These are phyloP conservation scores for Hirtodrosophila cameraria DNA, from an alignment of 2,888 invertebrate genomes.

Conservation along the genomic window DNA sequence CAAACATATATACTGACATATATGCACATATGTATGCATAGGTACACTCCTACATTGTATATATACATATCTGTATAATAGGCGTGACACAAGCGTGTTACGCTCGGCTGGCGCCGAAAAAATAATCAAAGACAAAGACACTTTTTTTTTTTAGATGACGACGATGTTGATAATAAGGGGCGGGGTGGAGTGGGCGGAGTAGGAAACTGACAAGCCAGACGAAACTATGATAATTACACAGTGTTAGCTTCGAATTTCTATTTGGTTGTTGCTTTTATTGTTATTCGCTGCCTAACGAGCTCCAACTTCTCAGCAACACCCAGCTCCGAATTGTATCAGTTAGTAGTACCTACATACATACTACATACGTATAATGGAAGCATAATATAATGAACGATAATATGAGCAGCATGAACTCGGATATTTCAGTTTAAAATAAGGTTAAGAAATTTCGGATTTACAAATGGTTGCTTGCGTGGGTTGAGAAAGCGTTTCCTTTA, in stretches of 20 bases:
- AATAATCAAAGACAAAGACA: constrained; percentile 79
- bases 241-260: constrained; percentile 51
- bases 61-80: constrained; percentile 60
- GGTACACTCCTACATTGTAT: constrained; percentile 9
- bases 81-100: constrained; percentile 80
- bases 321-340: constrained; percentile 53
- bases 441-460: constrained; percentile 15
- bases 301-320: constrained; percentile 46
- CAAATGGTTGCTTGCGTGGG: constrained; percentile 41
- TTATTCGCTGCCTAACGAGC: constrained; percentile 57
- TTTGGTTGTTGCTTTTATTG: constrained; percentile 34
- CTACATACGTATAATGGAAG: constrained; percentile 45
- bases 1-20: not conserved
- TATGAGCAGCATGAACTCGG: constrained; percentile 35
- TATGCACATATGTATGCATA: not conserved
- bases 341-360: no score
- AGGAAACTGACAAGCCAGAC: constrained; percentile 47
- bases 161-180: constrained; percentile 59
- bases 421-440: constrained; percentile 31
- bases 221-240: constrained; percentile 68
- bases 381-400: constrained; percentile 69
- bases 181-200: constrained; percentile 29
- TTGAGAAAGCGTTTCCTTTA: constrained; percentile 31
- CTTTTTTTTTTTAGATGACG: constrained; percentile 61
- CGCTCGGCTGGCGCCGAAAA: constrained; percentile 75